Evolutionary conservation across 2,113 vertebrate species (phyloP).

Genomic region (Callopanchax toddi): DNA sequence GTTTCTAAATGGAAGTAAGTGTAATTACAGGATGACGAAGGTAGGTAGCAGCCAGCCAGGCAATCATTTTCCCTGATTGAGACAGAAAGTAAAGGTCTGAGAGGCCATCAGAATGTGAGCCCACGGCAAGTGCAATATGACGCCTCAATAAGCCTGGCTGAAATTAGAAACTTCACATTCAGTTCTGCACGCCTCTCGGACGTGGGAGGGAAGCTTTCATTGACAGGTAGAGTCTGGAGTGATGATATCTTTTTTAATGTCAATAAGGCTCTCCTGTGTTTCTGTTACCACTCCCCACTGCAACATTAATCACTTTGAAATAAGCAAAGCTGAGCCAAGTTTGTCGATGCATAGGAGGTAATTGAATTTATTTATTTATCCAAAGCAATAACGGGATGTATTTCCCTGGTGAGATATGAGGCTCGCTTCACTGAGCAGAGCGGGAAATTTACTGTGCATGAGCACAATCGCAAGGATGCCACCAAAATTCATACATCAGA

Average conservation of each 20-base stretch:
- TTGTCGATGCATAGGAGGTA: conserved; percentile 50
- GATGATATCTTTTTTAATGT: conserved; percentile 66
- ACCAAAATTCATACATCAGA: conserved; percentile 34
- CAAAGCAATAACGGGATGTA: conserved; percentile 58
- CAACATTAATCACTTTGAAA: conserved; percentile 58
- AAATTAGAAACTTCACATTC: conserved; percentile 68
- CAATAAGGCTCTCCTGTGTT: conserved; percentile 47
- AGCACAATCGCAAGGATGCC: conserved; percentile 43
- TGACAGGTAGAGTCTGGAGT: conserved; percentile 31
- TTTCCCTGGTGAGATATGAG: conserved; percentile 62
- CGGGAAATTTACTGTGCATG: conserved; percentile 42
- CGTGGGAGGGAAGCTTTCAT: conserved; percentile 22
- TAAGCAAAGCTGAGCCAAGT: conserved; percentile 27
- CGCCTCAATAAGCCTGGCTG: conserved; percentile 60
- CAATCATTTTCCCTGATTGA: conserved; percentile 79
- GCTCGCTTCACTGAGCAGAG: conserved; percentile 43
- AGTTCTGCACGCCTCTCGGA: conserved; percentile 29
- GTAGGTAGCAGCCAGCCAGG: conserved; percentile 73
- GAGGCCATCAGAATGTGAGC: conserved; percentile 65
- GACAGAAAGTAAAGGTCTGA: conserved; percentile 70
- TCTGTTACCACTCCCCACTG: conserved; percentile 41
- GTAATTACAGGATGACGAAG: conserved; percentile 77
- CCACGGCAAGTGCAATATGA: conserved; percentile 63
- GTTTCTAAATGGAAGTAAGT: conserved; percentile 73
- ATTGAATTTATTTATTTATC: conserved; percentile 73